Conservation (phyloP, 2,888 invertebrate genomes). For the Eucera pruinosa region DNA sequence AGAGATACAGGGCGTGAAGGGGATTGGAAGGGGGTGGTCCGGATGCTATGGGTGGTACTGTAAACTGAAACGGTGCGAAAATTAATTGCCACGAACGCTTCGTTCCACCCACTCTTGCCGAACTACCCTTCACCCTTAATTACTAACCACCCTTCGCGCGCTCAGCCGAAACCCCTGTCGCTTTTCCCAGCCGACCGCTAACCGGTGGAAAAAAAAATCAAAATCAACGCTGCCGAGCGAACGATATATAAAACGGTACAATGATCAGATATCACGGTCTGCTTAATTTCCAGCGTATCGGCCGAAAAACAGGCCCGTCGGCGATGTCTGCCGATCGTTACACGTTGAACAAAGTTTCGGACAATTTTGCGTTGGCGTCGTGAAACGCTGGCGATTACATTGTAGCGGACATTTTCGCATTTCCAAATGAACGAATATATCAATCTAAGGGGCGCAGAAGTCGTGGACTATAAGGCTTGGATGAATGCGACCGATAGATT, state of each 20-base stretch:
- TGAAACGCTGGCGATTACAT: constrained; percentile 13
- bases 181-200: constrained; percentile 38
- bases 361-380: background rate
- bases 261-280: constrained; percentile 64
- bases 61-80: constrained; percentile 63
- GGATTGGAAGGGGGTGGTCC: background rate
- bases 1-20: constrained; percentile 2
- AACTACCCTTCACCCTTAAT: constrained; percentile 55
- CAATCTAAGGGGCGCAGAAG: too few relatives aligned
- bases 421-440: background rate
- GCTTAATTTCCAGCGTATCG: constrained; percentile 55
- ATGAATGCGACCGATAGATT: background rate
- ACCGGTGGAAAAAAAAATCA: constrained; percentile 23
- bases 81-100: constrained; percentile 64
- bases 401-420: constrained; percentile 7
- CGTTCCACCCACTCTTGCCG: constrained; percentile 39
- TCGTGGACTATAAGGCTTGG: background rate
- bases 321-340: constrained; percentile 5
- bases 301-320: constrained; percentile 36
- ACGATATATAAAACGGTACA: constrained; percentile 59
- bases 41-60: constrained; percentile 9
- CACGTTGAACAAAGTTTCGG: background rate
- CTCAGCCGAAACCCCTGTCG: constrained; percentile 29
- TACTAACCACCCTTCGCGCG: constrained; percentile 45
- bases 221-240: constrained; percentile 41